These are phyloP conservation scores for Noctilio leporinus DNA, from an alignment of 2,113 vertebrate genomes.

Conservation along the genomic window DNA sequence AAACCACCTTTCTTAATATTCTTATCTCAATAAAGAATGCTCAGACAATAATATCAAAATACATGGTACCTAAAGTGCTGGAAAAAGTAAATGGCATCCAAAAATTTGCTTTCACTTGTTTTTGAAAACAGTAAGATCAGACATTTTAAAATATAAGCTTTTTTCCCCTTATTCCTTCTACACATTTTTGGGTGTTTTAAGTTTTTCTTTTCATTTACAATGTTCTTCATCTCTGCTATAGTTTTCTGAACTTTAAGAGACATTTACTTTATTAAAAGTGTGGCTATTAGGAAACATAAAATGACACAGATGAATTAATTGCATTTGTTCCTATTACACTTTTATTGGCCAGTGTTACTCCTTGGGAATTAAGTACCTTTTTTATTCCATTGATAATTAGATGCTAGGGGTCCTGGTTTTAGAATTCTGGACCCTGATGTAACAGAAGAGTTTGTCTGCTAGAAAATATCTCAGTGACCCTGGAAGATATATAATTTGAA, in stretches of 20 bases:
- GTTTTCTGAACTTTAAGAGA: not conserved
- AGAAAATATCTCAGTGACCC: not conserved
- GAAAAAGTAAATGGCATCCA: not conserved
- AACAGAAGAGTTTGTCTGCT: not conserved
- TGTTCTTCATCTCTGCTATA: not conserved
- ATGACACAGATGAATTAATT: not conserved
- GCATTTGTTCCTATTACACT: not conserved
- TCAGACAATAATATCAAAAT: not conserved
- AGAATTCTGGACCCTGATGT: not conserved
- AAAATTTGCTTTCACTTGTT: not conserved
- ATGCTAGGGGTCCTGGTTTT: not conserved
- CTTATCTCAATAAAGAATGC: not conserved
- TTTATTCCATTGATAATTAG: not conserved
- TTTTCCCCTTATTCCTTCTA: not conserved
- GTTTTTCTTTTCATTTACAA: not conserved
- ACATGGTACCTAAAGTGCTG: not conserved
- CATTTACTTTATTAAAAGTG: not conserved
- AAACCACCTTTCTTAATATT: not conserved
- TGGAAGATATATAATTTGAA: not conserved
- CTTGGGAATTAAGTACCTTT: not conserved
- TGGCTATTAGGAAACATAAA: not conserved
- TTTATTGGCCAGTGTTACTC: not conserved
- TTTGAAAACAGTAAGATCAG: not conserved
- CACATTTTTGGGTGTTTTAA: not conserved
- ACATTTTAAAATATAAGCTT: not conserved